Evolutionary conservation across 2,888 invertebrate species (phyloP).

Genomic region (Pachydiplax longipennis): DNA sequence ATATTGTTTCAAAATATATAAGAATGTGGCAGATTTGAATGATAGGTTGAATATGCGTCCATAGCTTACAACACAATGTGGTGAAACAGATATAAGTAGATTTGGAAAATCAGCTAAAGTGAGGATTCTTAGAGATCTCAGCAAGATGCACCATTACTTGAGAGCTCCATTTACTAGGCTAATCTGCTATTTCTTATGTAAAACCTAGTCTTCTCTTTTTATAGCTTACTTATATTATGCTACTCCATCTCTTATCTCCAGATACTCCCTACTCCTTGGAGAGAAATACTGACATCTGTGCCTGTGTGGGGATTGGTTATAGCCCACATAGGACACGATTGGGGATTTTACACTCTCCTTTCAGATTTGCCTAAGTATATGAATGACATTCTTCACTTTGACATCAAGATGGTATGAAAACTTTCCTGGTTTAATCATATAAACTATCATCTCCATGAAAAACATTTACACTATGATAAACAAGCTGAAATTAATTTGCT

Average conservation of each 20-base stretch:
- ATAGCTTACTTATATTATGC: no score
- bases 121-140: no score
- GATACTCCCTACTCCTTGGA: slow-evolving; percentile 72
- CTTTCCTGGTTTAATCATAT: background rate
- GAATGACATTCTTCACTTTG: slow-evolving; percentile 71
- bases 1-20: no score
- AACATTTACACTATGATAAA: background rate
- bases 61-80: no score
- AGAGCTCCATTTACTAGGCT: no score
- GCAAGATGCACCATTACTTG: no score
- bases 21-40: no score
- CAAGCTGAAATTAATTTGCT: background rate
- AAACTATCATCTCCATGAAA: background rate
- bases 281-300: slow-evolving; percentile 66
- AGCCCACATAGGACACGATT: slow-evolving; percentile 70
- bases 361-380: slow-evolving; percentile 75
- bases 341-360: slow-evolving; percentile 76
- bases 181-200: no score
- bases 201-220: no score
- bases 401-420: slow-evolving; percentile 63
- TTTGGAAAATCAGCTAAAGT: no score
- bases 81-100: no score
- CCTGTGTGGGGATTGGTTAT: slow-evolving; percentile 57
- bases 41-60: no score
- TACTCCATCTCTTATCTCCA: background rate